Evolutionary conservation across 2,888 invertebrate species (phyloP).

Genomic region (Mactromeris polynyma): DNA sequence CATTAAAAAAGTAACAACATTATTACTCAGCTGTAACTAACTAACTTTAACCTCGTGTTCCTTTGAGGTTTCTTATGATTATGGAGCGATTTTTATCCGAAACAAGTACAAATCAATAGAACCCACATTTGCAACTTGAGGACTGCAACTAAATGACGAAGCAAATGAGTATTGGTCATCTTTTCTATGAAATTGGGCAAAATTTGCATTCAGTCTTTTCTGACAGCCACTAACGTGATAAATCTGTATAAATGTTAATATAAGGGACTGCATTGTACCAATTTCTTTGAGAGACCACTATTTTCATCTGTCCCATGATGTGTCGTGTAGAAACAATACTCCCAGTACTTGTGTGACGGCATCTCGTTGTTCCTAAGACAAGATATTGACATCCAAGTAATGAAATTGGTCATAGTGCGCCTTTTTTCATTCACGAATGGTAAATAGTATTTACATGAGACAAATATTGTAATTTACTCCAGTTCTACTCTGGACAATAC

Average conservation of each 20-base stretch:
- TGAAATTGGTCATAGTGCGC: not conserved
- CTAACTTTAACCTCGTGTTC: no score
- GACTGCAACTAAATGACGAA: not conserved
- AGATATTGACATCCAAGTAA: not conserved
- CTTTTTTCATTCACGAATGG: not conserved
- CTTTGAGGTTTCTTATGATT: no score
- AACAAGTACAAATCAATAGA: no score
- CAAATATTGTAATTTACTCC: slow-evolving; percentile 20
- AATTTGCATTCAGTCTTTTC: not conserved
- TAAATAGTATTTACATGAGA: slow-evolving; percentile 15
- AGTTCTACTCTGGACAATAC: not conserved
- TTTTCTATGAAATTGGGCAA: not conserved
- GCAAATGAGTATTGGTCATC: not conserved
- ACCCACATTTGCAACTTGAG: no score
- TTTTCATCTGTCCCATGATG: not conserved
- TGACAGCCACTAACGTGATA: not conserved
- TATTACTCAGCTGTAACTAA: no score
- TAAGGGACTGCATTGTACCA: not conserved
- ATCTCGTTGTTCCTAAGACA: not conserved
- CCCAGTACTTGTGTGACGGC: not conserved
- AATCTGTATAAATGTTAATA: slow-evolving; percentile 2
- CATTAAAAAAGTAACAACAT: no score
- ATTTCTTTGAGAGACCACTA: not conserved
- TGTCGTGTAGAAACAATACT: not conserved
- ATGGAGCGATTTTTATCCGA: no score